Evolutionary conservation across 2,888 invertebrate species (phyloP), one percentile per base, ranked within the genome.

Genomic region (Lepidonotus clava): DNA sequence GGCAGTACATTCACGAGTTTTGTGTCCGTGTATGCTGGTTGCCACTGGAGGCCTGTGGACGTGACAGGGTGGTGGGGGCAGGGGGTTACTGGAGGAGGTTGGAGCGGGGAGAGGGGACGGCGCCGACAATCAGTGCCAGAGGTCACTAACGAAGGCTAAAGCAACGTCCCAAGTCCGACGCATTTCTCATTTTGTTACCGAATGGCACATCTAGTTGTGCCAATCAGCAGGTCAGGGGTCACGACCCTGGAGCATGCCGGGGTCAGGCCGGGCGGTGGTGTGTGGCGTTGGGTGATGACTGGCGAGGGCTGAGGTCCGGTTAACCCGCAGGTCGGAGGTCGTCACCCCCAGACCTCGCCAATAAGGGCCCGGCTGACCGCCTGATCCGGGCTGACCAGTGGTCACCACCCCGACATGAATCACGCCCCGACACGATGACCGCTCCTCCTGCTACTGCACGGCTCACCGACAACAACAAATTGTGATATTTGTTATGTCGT

Each of bases 121-220:
- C 24, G 51, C 80, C 46, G 80, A 80, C 80, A 80, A 80, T 80
- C 80, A 80, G 80, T 80, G 80, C 80, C 80, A 80, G 80, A 80
- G 80, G 80, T 80, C 80, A 41, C 80, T 80, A 80, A 41, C 80
- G 80, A 80, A 80, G 80, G 80, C 24, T 46, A 80, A 80, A 21
- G 28, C 46, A 80, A 80, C 46, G 46, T 80, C 80, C n/a, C 80
- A 24, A 80, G 24, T 51, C 41, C 32, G 80, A 46, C 46, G 46
- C 51, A 46, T 40, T 80, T 80, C 80, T 80, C 80, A 80, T 80
- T 80, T 80, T 41, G 80, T 80, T 80, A 80, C 80, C 80, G 80
- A 80, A 80, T 46, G 80, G 4, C 80, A 80, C 80, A 80, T 80
- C 80, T 40, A 80, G 80, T 41, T 41, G 41, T 80, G 80, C 80